Conservation (phyloP, 2,888 invertebrate genomes). For the Pandemis cinnamomeana region DNA sequence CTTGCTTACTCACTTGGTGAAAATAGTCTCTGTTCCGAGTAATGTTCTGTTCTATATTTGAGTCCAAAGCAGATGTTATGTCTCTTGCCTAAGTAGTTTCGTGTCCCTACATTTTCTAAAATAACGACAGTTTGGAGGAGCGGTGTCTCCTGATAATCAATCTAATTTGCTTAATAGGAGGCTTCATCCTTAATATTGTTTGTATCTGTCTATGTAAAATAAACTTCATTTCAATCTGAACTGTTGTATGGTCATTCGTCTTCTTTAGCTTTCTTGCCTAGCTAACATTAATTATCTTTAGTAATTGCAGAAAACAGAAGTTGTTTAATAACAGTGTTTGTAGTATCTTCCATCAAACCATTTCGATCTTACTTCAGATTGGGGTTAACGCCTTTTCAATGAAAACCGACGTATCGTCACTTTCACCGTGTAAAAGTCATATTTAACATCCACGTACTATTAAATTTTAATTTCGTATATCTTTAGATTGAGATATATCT, state of each 20-base stretch:
- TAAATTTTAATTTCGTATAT: constrained; percentile 60
- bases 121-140: no score
- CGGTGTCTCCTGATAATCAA: no score
- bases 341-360: not conserved
- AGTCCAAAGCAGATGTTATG: not conserved
- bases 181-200: no score
- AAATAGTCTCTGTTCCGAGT: no score
- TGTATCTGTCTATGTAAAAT: no score
- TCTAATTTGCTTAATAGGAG: no score
- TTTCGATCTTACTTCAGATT: constrained; percentile 6
- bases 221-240: no score
- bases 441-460: constrained; percentile 65
- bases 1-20: no score
- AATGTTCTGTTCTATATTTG: not conserved
- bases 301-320: not conserved
- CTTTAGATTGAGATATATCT: constrained; percentile 21
- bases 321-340: not conserved
- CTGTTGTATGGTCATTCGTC: no score
- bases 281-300: not conserved
- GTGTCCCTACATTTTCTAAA: no score
- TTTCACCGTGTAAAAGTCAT: constrained; percentile 66
- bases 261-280: no score
- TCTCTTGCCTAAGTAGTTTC: not conserved
- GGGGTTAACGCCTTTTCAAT: constrained; percentile 31
- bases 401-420: constrained; percentile 47